A percentile compares a stretch with the other conserved stretches of the same genome.
Evolutionary conservation across 2,888 invertebrate genomes (phyloP).

Genomic region (Amiota communis): DNA sequence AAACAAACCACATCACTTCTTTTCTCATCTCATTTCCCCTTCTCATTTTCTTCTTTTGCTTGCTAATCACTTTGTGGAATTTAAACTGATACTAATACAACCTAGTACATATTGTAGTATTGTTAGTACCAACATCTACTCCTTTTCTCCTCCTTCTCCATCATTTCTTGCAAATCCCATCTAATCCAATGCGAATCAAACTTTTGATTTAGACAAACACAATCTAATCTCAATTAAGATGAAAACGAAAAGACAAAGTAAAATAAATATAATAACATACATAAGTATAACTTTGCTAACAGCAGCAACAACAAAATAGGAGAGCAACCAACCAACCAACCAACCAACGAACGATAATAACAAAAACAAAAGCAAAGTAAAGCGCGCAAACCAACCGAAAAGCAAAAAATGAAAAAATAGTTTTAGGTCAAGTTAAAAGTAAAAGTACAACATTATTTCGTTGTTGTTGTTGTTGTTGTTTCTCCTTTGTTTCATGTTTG

Average conservation of each 20-base stretch:
- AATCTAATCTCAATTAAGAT: too few species aligned
- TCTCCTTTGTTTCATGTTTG: constrained; percentile 21
- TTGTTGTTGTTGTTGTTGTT: constrained; percentile 12
- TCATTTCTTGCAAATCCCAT: background rate
- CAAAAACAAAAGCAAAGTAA: background rate
- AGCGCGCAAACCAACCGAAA: too few species aligned
- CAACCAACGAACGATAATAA: background rate
- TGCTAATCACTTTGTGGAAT: too few species aligned
- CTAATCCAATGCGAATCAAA: too few species aligned
- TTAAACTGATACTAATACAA: too few species aligned
- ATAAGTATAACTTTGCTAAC: too few species aligned
- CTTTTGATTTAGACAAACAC: too few species aligned
- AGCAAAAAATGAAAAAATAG: constrained; percentile 16
- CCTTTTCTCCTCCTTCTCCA: background rate
- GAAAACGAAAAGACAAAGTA: background rate
- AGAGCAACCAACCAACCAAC: background rate
- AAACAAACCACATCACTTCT: too few species aligned
- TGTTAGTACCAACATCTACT: background rate
- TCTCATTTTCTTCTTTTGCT: too few species aligned
- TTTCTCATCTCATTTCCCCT: too few species aligned
- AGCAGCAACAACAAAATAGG: background rate
- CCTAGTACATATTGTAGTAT: background rate
- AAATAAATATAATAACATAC: background rate
- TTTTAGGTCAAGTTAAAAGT: constrained; percentile 66
- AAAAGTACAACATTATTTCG: constrained; percentile 48